These are phyloP conservation scores for Cecropterus lyciades DNA, from an alignment of 1,140 invertebrate genomes.

Conservation along the genomic window DNA sequence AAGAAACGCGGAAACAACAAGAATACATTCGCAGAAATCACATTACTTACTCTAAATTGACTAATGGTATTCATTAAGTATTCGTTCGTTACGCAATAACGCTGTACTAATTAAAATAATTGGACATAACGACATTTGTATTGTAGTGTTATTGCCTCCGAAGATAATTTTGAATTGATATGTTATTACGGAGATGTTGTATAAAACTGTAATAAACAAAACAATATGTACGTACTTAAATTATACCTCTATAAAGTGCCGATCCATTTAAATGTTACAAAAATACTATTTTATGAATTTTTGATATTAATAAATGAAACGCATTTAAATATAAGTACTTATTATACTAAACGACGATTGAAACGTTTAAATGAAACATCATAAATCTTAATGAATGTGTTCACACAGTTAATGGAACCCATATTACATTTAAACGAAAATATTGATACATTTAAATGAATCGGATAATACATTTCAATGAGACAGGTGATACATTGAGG, in stretches of 20 bases:
- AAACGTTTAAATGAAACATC: no score
- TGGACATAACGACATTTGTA: no score
- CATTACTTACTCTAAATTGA: conserved; percentile 70
- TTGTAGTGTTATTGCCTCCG: conserved; percentile 61
- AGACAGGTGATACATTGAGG: no score
- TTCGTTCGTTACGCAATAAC: conserved; percentile 21
- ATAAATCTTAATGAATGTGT: no score
- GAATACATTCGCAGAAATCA: conserved; percentile 38
- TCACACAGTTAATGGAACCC: not conserved
- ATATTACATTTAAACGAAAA: not conserved
- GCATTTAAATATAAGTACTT: no score
- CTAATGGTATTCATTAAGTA: conserved; percentile 48
- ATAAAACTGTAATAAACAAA: conserved; percentile 39
- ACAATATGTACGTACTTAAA: not conserved
- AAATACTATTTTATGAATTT: no score
- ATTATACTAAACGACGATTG: no score
- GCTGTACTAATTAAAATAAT: conserved; percentile 15
- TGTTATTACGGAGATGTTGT: conserved; percentile 61
- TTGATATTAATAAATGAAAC: conserved; percentile 13
- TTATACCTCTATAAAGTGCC: conserved; percentile 16
- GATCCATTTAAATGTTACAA: conserved; percentile 37
- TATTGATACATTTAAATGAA: not conserved
- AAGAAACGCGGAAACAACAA: conserved; percentile 37
- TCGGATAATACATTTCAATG: not conserved
- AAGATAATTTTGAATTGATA: conserved; percentile 67